Percentiles rank a stretch among this genome's conserved stretches.
phyloP scores from a whole-genome alignment of 1,140 invertebrate genomes.

The Nomia melanderi region DNA sequence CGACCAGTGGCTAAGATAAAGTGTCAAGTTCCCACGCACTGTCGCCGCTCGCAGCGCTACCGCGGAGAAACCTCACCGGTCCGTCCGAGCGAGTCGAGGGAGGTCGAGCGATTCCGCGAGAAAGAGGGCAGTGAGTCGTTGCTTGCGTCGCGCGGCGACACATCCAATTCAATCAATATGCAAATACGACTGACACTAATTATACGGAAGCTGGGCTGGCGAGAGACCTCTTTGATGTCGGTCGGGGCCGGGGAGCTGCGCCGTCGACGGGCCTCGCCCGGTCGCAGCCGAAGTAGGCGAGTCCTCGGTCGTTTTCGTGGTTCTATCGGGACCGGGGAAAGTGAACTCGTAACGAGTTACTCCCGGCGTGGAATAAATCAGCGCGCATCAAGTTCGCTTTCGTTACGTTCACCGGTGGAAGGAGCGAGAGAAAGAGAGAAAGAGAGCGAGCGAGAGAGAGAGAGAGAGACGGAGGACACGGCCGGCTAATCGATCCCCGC shows the following conservation, averaged over 20 bases:
- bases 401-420: constrained; percentile 57
- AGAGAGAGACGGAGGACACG: neutral
- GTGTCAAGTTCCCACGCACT: no score
- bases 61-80: no score
- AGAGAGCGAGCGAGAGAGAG: neutral
- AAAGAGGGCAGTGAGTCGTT: constrained; percentile 73
- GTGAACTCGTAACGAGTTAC: constrained; percentile 66
- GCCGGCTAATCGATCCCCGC: constrained; percentile 42
- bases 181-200: constrained; percentile 80
- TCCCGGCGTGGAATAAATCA: constrained; percentile 62
- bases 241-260: constrained; percentile 61
- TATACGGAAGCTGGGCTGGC: constrained; percentile 77
- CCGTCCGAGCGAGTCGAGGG: no score
- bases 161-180: constrained; percentile 79
- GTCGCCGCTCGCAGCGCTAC: no score
- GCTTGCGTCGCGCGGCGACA: constrained; percentile 66
- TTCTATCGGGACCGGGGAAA: constrained; percentile 59
- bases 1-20: no score
- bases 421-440: no score
- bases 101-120: constrained; percentile 32
- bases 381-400: constrained; percentile 63
- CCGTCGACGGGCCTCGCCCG: constrained; percentile 18
- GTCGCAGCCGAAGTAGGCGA: constrained; percentile 36
- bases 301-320: constrained; percentile 60
- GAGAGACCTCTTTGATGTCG: constrained; percentile 77